These are phyloP conservation scores for Cervus canadensis DNA, from an alignment of 2,113 vertebrate genomes.

Conservation along the genomic window DNA sequence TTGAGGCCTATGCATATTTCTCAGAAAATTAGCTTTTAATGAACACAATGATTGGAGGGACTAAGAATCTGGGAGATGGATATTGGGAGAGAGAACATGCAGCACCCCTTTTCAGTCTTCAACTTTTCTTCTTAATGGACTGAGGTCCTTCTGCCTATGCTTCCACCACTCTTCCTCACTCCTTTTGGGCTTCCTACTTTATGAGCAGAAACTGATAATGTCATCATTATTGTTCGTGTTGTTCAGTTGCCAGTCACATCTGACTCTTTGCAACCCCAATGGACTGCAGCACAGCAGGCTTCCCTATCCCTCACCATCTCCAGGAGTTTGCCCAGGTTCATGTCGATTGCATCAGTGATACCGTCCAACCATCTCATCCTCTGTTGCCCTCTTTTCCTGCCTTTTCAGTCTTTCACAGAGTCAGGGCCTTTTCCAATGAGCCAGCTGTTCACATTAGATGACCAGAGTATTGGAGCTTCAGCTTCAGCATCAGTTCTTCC, in stretches of 20 bases:
- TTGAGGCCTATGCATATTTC: not conserved
- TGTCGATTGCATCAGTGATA: not conserved
- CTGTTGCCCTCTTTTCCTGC: not conserved
- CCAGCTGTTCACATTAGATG: not conserved
- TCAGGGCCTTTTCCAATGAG: not conserved
- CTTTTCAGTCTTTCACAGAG: not conserved
- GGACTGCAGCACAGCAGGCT: not conserved
- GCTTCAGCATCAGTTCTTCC: not conserved
- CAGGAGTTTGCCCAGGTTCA: not conserved
- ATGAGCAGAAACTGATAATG: not conserved
- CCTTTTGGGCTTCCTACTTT: not conserved
- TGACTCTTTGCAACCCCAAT: not conserved
- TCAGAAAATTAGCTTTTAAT: not conserved
- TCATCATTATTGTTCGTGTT: not conserved
- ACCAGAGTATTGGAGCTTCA: not conserved
- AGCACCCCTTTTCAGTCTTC: not conserved
- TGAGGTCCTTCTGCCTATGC: not conserved
- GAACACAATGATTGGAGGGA: not conserved
- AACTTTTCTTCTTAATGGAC: not conserved
- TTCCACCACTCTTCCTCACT: not conserved
- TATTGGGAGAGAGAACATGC: not conserved
- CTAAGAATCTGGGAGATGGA: not conserved
- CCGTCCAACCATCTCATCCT: not conserved
- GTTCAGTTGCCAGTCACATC: not conserved
- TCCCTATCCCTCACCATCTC: not conserved